Conservation (phyloP, 2,888 invertebrate species). For the Andricus curvator region DNA sequence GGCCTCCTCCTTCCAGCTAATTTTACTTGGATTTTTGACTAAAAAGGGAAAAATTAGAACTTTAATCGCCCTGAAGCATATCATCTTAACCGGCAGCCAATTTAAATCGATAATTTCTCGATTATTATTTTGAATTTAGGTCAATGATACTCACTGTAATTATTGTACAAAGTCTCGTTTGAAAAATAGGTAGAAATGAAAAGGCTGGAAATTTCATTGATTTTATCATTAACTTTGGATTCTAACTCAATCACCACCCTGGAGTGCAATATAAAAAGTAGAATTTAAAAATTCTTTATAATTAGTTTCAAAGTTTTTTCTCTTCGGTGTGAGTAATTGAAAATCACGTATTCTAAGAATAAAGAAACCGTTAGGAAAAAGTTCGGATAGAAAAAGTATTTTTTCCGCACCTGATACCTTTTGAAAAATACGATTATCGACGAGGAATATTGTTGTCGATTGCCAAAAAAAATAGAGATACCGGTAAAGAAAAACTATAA, state of each 20-base stretch:
- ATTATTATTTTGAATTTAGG: not conserved
- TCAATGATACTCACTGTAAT: conserved; percentile 56
- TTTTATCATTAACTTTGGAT: not conserved
- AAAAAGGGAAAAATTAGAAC: not conserved
- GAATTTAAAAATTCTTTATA: not conserved
- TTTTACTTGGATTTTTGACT: not conserved
- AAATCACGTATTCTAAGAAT: not conserved
- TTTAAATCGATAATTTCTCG: not conserved
- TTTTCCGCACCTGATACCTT: conserved; percentile 39
- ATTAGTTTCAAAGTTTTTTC: not conserved
- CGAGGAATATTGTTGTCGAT: not conserved
- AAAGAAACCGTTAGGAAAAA: not conserved
- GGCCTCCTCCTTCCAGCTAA: conserved; percentile 42
- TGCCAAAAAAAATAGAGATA: not conserved
- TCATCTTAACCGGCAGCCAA: not conserved
- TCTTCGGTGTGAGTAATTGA: not conserved
- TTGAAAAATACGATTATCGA: not conserved
- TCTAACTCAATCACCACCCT: accelerated
- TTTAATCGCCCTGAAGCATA: not conserved
- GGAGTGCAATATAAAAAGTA: not conserved
- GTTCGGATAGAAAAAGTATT: conserved; percentile 15
- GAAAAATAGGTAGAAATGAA: conserved; percentile 51
- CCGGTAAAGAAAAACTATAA: conserved; percentile 1
- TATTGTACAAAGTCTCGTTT: conserved; percentile 61
- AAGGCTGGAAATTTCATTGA: not conserved